A percentile compares a stretch with the other conserved stretches of the same genome.
Conservation (phyloP, 2,797 vertebrate genomes). For the Pristis pectinata region DNA sequence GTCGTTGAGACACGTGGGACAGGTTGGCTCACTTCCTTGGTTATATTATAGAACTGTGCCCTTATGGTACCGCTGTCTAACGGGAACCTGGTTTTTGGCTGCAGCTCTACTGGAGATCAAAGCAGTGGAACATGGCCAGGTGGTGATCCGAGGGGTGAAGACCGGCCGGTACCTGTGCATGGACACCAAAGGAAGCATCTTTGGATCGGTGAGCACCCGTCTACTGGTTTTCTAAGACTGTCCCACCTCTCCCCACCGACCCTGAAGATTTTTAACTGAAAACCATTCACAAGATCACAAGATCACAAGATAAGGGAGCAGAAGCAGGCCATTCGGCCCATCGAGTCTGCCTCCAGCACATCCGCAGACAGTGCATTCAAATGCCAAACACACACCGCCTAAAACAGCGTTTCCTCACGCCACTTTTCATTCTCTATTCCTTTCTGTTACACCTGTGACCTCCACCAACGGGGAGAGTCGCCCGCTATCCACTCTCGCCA, state of each 20-base stretch:
- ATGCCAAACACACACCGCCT: too few species aligned
- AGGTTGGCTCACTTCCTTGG: background rate
- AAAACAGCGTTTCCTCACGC: too few species aligned
- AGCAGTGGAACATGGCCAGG: constrained; percentile 57
- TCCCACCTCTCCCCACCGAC: too few species aligned
- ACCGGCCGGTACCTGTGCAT: constrained; percentile 70
- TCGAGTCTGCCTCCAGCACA: too few species aligned
- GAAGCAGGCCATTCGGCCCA: too few species aligned
- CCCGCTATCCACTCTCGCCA: too few species aligned
- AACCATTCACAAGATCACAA: background rate
- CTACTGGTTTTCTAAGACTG: background rate
- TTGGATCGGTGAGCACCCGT: constrained; percentile 71
- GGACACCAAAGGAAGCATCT: constrained; percentile 61
- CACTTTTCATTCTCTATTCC: too few species aligned
- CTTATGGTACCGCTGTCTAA: background rate
- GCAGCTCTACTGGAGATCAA: constrained; percentile 65
- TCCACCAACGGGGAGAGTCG: too few species aligned
- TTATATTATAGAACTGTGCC: background rate
- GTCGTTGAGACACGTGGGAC: background rate
- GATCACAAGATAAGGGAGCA: too few species aligned
- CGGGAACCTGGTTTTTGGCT: constrained; percentile 32
- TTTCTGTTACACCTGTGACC: too few species aligned
- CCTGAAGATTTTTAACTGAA: background rate
- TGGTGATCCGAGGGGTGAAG: constrained; percentile 70
- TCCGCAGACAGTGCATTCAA: too few species aligned